Base-by-base conservation (phyloP, 2,797 vertebrate species). In the Melanotaenia maccullochi region DNA sequence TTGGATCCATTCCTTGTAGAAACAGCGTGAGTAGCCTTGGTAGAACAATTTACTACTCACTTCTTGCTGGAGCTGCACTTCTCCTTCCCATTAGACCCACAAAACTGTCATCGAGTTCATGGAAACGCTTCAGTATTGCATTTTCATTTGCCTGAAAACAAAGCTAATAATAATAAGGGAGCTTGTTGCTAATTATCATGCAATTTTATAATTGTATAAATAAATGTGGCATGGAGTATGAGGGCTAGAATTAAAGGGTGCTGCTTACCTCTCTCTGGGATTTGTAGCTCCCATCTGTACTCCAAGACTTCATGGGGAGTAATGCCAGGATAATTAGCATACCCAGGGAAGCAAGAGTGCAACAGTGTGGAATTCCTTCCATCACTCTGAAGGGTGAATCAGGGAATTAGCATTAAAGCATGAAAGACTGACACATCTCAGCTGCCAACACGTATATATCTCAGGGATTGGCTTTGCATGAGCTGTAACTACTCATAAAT, bases 51-150 rank as follows among this genome's bases (percentile, higher is more conserved):
- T 7, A 20, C 2, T 14, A 49, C 78, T 83, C 64, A 88, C 86
- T 52, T 42, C 64, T 63, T 35, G 56, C 49, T 38, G 73, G 60
- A 71, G 66, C 73, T 11, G 80, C 72, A 24, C 68, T 90, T 68
- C 92, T 93, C 57, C 81, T 88, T 49, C 93, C 93, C 90, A 93
- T 92, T 2, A 93, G 84, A 72, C 94, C 82, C 61, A 93, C 76
- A 78, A 94, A 94, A 61, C 67, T 87, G 80, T 92, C 86, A 33
- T 93, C 84, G 0, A 85, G 5, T 60, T 89, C 85, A 58, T 75
- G 63, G 58, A 70, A 84, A 57, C 85, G 85, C 73, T 91, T 93
- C 47, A 76, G 5, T 24, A 30, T 44, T 30, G 61, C 25, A 16
- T 56, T 64, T 52, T 65, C 60, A 16, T 6, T 22, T 8, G 3